A percentile compares a stretch with the other conserved stretches of the same genome.
Evolutionary conservation across 2,113 vertebrate species (phyloP).

Genomic region (Cyprinus carpio): DNA sequence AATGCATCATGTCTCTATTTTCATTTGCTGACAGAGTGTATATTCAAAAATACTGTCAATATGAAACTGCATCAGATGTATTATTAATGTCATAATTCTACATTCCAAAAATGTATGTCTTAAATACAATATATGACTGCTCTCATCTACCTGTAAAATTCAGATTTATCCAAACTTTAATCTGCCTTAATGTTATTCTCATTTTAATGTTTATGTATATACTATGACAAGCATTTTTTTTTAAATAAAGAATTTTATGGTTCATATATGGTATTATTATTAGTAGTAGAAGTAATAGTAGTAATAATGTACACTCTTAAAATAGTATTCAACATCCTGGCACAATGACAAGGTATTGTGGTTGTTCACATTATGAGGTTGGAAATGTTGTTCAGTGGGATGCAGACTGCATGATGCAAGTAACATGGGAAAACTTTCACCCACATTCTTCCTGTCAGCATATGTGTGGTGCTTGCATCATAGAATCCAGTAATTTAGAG

Average conservation of each 20-base stretch:
- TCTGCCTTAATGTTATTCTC: neutral
- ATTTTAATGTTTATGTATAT: constrained; percentile 15
- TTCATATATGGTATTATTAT: neutral
- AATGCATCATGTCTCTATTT: neutral
- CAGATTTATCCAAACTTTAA: neutral
- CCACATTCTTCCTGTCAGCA: neutral
- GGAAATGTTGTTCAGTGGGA: neutral
- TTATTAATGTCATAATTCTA: neutral
- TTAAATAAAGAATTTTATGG: neutral
- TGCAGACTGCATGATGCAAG: neutral
- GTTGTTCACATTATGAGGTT: neutral
- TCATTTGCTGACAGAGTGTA: neutral
- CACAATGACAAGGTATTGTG: neutral
- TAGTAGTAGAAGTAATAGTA: neutral
- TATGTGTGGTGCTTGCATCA: neutral
- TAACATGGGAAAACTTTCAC: neutral
- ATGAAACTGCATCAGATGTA: constrained; percentile 1
- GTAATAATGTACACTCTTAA: neutral
- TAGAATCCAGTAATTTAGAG: neutral
- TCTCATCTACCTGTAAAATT: neutral
- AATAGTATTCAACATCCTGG: neutral
- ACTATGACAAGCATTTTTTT: constrained; percentile 8
- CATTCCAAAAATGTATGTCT: neutral
- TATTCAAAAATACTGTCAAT: neutral
- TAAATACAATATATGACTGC: neutral